Evolutionary conservation across 2,888 invertebrate species (phyloP).

Genomic region (Pollenia angustigena): DNA sequence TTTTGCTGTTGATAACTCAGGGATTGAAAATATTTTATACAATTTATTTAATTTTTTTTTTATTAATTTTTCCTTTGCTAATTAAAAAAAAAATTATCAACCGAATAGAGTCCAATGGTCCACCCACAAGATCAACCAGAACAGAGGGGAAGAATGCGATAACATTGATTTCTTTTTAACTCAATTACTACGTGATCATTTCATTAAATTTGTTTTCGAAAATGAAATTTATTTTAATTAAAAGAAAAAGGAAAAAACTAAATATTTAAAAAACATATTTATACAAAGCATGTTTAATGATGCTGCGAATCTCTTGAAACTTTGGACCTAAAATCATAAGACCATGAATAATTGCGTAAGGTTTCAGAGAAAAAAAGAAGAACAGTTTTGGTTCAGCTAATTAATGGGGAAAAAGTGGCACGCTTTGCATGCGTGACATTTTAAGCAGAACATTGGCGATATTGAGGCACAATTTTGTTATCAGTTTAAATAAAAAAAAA

Average conservation of each 20-base stretch:
- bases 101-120: constrained; percentile 72
- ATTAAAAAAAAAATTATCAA: constrained; percentile 67
- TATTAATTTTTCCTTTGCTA: constrained; percentile 53
- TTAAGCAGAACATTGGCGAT: constrained; percentile 7
- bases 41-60: constrained; percentile 49
- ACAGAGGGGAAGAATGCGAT: constrained; percentile 52
- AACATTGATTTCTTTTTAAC: constrained; percentile 60
- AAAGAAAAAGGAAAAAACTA: background rate
- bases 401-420: constrained; percentile 16
- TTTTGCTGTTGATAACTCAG: constrained; percentile 65
- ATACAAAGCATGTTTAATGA: background rate
- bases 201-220: constrained; percentile 42
- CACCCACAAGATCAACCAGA: constrained; percentile 73
- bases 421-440: constrained; percentile 55
- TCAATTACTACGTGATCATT: constrained; percentile 53
- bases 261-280: constrained; percentile 26
- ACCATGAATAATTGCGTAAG: constrained; percentile 45
- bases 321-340: constrained; percentile 50
- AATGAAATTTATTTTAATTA: constrained; percentile 29
- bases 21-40: constrained; percentile 54
- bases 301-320: constrained; percentile 36
- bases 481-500: background rate
- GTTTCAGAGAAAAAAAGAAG: constrained; percentile 15
- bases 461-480: background rate
- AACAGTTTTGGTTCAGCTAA: background rate